Evolutionary conservation across 2,888 invertebrate genomes (phyloP), one percentile per base, ranked within the genome.

Genomic region (Aleiodes testaceus): DNA sequence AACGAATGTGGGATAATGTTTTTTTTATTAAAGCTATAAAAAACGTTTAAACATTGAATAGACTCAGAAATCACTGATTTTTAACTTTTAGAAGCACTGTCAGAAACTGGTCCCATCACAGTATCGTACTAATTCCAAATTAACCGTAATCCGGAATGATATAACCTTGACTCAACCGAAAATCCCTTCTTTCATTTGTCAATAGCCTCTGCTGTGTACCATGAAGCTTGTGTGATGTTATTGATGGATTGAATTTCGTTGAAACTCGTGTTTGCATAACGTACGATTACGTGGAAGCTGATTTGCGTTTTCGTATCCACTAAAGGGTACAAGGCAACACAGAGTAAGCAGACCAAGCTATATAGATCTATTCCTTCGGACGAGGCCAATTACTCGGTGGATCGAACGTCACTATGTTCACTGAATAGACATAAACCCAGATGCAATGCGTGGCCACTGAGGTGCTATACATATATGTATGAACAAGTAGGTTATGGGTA

Each of bases 311-410:
- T 65, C 47, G 3, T 11, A 47, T 70, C 42, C 16, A n/a, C 18
- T n/a, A 14, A 49, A 49, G 16, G 49, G 49, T 36, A 36, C 53
- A n/a, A 53, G 36, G 59, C 36, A 11, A 18, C 50, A 50, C 18
- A 16, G 18, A 50, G 50, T 36, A 36, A 36, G 47, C 14, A 30
- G 55, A n/a, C 50, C 52, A 69, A 30, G 36, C 55, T 36, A 18
- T 66, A 59, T 49, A 49, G 12, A 49, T 66, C 22, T 16, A 18
- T 20, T 44, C 53, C 36, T 65, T 20, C 49, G 16, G 66, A 42
- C 59, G 42, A 70, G 66, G n/a, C 42, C 59, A 66, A 70, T 70
- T 70, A 70, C 59, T 53, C 42, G 65, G 16, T 47, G 14, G 53
- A 49, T 65, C 55, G 69, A 30, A 42, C 16, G 50, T 26, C 26